phyloP scores from a whole-genome alignment of 2,113 vertebrate species.

The Gobio gobio region DNA sequence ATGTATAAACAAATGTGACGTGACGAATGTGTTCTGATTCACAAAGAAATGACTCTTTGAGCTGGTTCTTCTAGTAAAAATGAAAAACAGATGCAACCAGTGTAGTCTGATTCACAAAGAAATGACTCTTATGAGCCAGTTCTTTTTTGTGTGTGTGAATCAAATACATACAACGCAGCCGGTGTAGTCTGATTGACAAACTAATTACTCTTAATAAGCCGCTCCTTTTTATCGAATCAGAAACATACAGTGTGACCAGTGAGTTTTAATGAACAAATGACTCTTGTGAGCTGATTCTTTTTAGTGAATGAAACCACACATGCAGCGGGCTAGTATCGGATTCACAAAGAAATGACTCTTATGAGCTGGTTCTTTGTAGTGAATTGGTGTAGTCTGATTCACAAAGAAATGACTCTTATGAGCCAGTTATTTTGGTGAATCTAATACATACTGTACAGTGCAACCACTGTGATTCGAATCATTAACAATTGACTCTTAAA shows the following conservation, averaged over 20 bases:
- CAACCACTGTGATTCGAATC: background rate
- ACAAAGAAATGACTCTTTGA: background rate
- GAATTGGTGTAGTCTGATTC: background rate
- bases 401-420: background rate
- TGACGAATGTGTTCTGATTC: background rate
- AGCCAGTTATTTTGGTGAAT: background rate
- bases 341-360: background rate
- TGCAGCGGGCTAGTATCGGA: background rate
- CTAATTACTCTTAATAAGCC: background rate
- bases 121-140: background rate
- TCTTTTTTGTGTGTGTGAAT: background rate
- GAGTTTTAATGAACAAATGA: background rate
- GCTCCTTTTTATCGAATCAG: background rate
- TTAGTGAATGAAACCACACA: background rate
- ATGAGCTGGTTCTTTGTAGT: background rate
- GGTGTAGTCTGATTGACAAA: background rate
- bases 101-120: background rate
- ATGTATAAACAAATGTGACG: background rate
- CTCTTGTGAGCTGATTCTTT: background rate
- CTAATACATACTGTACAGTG: background rate
- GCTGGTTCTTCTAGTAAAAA: background rate
- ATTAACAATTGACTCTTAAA: too few relatives aligned
- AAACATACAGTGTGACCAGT: background rate
- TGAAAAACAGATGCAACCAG: background rate
- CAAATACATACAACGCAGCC: background rate